Evolutionary conservation across 2,113 vertebrate genomes (phyloP).

Genomic region (Suncus etruscus): DNA sequence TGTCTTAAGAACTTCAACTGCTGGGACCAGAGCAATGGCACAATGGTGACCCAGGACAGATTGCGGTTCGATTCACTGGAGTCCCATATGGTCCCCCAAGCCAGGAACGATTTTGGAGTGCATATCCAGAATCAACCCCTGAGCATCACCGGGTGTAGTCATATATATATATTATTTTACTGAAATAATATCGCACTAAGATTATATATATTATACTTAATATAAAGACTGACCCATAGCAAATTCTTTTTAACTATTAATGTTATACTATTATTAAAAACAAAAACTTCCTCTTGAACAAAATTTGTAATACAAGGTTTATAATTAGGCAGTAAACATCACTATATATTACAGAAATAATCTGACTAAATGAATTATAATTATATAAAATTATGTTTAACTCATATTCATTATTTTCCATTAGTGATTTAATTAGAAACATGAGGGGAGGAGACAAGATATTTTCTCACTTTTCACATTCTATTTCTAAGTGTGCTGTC

Average conservation of each 20-base stretch:
- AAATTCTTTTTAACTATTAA: constrained; percentile 26
- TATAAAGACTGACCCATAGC: neutral
- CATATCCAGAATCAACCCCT: no score
- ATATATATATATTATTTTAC: no score
- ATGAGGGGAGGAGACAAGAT: neutral
- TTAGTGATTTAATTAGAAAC: constrained; percentile 9
- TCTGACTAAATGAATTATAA: constrained; percentile 6
- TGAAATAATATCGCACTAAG: no score
- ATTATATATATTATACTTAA: no score
- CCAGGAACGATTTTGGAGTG: no score
- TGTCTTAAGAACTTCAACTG: no score
- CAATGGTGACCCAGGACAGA: no score
- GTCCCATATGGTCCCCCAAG: no score
- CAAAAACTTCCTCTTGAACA: neutral
- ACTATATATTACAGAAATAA: constrained; percentile 39
- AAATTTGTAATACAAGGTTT: constrained; percentile 1
- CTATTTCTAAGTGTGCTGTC: constrained; percentile 1
- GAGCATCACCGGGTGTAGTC: no score
- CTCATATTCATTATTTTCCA: neutral
- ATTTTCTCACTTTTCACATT: neutral
- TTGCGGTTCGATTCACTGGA: no score
- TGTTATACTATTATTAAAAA: neutral
- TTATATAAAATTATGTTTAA: constrained; percentile 7
- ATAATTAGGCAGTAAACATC: constrained; percentile 20
- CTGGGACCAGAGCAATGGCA: no score